These are phyloP conservation scores for Fopius arisanus DNA, from an alignment of 1,140 invertebrate genomes.

Conservation along the genomic window DNA sequence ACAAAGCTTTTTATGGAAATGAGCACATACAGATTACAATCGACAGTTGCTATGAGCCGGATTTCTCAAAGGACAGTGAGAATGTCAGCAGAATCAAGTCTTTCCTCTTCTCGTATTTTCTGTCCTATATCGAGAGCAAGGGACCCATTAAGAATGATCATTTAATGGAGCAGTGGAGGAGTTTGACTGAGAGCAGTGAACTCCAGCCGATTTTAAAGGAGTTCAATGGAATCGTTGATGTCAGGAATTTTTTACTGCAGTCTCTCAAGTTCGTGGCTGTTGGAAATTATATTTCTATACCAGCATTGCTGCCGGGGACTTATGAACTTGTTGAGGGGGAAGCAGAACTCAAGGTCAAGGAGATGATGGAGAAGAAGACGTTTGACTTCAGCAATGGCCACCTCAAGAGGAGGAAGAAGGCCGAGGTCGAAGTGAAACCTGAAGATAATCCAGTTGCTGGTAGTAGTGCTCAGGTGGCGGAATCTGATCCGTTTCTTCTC, in stretches of 20 bases:
- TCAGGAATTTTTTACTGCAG: background rate
- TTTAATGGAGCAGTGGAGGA: background rate
- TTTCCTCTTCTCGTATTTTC: background rate
- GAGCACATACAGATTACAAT: background rate
- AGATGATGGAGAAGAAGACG: background rate
- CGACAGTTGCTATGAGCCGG: background rate
- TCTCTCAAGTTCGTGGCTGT: background rate
- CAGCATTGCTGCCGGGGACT: background rate
- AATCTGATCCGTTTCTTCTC: too few relatives aligned
- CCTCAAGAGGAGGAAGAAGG: background rate
- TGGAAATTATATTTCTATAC: background rate
- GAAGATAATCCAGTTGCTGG: background rate
- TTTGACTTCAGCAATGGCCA: background rate
- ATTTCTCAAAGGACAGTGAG: background rate
- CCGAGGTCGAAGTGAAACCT: background rate
- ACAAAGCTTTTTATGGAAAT: background rate
- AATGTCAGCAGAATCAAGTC: background rate
- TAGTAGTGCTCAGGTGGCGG: too few relatives aligned
- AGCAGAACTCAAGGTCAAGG: background rate
- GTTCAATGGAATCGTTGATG: background rate
- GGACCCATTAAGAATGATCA: background rate
- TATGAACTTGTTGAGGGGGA: background rate
- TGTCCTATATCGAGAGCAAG: background rate
- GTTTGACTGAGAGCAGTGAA: background rate
- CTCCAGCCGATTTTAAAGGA: background rate